phyloP scores from a whole-genome alignment of 2,113 vertebrate genomes.

The Embiotoca jacksoni region DNA sequence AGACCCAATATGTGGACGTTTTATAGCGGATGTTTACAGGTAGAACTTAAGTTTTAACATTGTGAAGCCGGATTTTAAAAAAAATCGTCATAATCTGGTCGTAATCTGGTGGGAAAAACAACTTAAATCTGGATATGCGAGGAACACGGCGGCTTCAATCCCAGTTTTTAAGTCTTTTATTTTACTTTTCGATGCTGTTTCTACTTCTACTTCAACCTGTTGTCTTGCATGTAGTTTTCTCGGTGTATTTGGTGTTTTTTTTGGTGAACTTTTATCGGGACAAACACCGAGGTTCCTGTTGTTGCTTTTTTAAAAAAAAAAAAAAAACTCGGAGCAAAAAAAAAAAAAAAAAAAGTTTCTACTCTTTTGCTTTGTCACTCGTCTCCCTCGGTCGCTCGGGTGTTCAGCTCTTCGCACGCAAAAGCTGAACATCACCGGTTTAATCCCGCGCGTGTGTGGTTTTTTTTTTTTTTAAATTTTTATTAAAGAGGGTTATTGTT shows the following conservation, averaged over 20 bases:
- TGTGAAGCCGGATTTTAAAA: rapidly evolving
- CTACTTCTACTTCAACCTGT: rapidly evolving
- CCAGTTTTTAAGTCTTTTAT: not conserved
- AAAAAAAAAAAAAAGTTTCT: not conserved
- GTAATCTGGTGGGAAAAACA: too few relatives aligned
- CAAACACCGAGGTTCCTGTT: not conserved
- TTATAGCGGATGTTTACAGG: not conserved
- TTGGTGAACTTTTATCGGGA: not conserved
- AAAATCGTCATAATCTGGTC: not conserved
- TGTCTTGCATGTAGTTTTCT: rapidly evolving
- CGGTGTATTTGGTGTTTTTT: not conserved
- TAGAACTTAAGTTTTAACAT: too few relatives aligned
- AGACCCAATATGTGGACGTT: rapidly evolving
- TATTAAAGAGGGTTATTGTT: conserved; percentile 35
- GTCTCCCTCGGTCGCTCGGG: rapidly evolving
- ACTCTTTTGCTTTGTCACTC: rapidly evolving
- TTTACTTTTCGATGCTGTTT: rapidly evolving
- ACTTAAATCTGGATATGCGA: not conserved
- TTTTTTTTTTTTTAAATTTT: not conserved
- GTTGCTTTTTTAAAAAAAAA: not conserved
- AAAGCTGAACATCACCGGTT: not conserved
- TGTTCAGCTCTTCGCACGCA: not conserved
- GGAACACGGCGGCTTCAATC: not conserved
- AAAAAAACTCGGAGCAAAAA: not conserved
- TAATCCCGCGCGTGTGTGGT: not conserved